Conservation (phyloP, 1,140 invertebrate species). For the Saccostrea echinata region DNA sequence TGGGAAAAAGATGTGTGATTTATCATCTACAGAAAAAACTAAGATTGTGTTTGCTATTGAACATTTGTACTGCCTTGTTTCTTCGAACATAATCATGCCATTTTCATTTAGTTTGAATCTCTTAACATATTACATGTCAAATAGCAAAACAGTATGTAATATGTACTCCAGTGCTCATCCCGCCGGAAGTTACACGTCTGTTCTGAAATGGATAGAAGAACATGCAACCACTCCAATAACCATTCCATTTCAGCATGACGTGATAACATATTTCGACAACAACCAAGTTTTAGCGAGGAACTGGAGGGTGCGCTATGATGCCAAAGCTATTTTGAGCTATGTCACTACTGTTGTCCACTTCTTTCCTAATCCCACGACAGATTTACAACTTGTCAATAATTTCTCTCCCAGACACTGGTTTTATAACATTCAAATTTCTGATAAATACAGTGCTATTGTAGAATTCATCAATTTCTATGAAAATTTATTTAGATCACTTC, state of each 20-base stretch:
- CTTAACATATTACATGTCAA: not conserved
- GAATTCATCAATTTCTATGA: not conserved
- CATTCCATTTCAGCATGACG: not conserved
- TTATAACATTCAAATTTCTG: not conserved
- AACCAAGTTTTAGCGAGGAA: not conserved
- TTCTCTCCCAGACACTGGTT: not conserved
- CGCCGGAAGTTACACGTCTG: not conserved
- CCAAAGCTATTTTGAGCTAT: not conserved
- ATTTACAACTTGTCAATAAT: not conserved
- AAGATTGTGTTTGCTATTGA: not conserved
- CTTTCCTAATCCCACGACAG: not conserved
- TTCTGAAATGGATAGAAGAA: not conserved
- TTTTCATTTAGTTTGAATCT: not conserved
- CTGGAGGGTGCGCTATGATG: not conserved
- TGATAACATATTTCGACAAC: not conserved
- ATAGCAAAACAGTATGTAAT: not conserved
- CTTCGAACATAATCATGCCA: not conserved
- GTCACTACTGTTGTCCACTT: not conserved
- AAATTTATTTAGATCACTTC: not conserved
- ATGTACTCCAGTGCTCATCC: not conserved
- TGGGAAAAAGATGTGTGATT: not conserved
- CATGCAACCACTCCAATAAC: not conserved
- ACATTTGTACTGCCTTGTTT: not conserved
- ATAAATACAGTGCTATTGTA: not conserved
- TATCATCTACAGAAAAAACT: not conserved